Base-by-base conservation (phyloP, 2,797 vertebrate genomes). In the Cygnus olor region DNA sequence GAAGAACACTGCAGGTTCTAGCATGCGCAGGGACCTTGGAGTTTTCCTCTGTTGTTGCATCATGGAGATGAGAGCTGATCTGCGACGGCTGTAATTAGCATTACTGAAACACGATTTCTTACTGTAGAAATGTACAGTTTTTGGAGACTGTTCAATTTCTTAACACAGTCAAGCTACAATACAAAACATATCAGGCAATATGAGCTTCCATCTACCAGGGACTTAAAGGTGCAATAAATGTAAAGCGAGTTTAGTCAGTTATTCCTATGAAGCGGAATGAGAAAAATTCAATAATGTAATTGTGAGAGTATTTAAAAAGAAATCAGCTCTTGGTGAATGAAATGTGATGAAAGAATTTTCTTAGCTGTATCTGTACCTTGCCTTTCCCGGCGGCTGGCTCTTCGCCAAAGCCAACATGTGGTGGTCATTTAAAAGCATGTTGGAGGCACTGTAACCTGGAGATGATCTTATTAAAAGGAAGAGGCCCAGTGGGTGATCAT, bases 1-100 rank as follows among this genome's bases (percentile, higher is more conserved):
- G 96, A 97, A 97, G 97, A 97, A 94, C 95, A 96, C 87, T 97
- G 93, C 95, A 96, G 92, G 89, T 95, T 92, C 71, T 93, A 90
- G 78, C 72, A 89, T n/a, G 30, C 10, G 4, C 91, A 54, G 82
- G 85, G 89, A 96, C 90, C 14, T 1, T 94, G 72, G 93, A 79
- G 81, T 96, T 96, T 91, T 93, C 90, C 95, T 93, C 86, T 96
- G 88, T 90, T 5, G 2, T 73, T 91, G 81, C 80, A 45, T 94
- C 87, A 74, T 4, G 7, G 85, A 93, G 94, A 96, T 4, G 14
- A 94, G 90, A 95, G 69, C 88, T 88, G 94, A 87, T 90, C 78
- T 90, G 85, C 22, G 1, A 68, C 27, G 32, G 86, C 91, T 93
- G 92, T 93, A 89, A 92, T 95, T 94, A 93, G 77, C 14, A 14